phyloP scores from a whole-genome alignment of 2,888 invertebrate species.

The Campoplex nolae region DNA sequence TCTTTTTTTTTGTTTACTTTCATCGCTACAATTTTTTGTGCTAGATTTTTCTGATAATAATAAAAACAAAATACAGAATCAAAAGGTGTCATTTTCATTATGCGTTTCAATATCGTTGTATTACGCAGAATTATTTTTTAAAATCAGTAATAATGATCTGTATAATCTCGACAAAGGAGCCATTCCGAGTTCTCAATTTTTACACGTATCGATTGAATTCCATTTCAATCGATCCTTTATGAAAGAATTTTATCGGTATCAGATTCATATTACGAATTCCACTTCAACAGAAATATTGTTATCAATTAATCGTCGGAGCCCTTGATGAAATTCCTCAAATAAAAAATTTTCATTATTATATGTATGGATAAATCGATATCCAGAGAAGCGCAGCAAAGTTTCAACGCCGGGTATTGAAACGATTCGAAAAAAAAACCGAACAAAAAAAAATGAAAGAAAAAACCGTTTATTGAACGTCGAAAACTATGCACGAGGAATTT shows the following conservation, averaged over 20 bases:
- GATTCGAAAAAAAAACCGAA: too few relatives aligned
- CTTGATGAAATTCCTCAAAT: not conserved
- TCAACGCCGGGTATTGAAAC: too few relatives aligned
- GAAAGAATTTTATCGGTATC: not conserved
- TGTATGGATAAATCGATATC: too few relatives aligned
- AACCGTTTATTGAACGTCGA: not conserved
- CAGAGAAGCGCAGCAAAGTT: too few relatives aligned
- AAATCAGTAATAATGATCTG: not conserved
- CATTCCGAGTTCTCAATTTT: not conserved
- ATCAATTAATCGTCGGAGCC: not conserved
- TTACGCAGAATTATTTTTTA: not conserved
- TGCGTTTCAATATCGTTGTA: not conserved
- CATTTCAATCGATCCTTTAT: not conserved
- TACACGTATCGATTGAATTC: not conserved
- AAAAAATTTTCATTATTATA: not conserved
- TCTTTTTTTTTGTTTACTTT: not conserved
- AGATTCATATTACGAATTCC: not conserved
- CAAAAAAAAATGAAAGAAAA: not conserved
- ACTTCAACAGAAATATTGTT: not conserved
- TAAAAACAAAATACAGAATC: not conserved
- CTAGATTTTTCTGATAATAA: not conserved
- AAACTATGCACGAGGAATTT: not conserved
- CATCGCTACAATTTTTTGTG: not conserved
- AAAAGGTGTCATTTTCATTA: too few relatives aligned
- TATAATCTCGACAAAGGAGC: not conserved